phyloP scores from a whole-genome alignment of 2,113 vertebrate genomes.

The Chunga burmeisteri region DNA sequence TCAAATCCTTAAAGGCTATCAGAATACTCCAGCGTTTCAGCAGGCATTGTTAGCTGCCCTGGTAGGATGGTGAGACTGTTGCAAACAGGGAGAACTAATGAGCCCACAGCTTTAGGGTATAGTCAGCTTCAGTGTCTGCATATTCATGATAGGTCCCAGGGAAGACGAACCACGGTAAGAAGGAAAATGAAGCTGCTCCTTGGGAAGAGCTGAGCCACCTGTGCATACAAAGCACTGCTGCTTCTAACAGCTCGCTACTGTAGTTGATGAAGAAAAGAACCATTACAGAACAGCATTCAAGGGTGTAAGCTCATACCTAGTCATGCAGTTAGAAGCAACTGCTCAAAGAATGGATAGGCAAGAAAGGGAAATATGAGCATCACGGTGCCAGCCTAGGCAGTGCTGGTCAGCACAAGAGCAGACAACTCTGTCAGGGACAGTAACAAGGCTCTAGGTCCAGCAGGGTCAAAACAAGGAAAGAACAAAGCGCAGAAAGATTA shows the following conservation, averaged over 20 bases:
- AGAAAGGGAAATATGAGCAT: neutral
- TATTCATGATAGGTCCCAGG: neutral
- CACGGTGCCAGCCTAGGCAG: neutral
- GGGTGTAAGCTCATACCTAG: neutral
- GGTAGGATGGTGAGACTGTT: neutral
- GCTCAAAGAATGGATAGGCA: neutral
- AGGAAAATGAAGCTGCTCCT: neutral
- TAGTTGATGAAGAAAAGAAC: neutral
- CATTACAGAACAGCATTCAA: neutral
- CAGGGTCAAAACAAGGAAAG: neutral
- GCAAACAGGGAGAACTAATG: neutral
- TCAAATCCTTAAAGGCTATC: neutral
- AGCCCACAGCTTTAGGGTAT: neutral
- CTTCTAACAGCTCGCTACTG: neutral
- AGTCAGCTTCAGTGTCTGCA: neutral
- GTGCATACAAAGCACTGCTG: neutral
- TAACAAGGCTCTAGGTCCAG: neutral
- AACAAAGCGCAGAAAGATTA: neutral
- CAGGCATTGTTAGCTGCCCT: neutral
- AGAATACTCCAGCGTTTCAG: neutral
- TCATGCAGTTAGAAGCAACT: neutral
- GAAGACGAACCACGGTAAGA: neutral
- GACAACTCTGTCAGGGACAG: neutral
- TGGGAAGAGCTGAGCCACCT: neutral
- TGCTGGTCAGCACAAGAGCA: neutral